Percentiles rank a stretch among this genome's conserved stretches.
phyloP scores from a whole-genome alignment of 2,113 vertebrate species.

The Bostrychus sinensis region DNA sequence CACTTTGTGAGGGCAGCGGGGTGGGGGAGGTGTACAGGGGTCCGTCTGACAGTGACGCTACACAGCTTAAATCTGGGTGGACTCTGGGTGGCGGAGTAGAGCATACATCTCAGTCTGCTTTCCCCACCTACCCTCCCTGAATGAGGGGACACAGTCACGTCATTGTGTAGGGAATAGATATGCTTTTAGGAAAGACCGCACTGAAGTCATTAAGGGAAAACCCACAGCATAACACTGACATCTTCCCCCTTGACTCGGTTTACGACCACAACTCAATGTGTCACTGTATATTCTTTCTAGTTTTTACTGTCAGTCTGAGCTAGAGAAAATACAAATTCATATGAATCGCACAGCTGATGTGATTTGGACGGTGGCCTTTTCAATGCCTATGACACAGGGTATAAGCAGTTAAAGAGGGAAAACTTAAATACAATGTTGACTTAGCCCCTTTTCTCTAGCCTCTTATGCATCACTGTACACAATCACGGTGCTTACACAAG shows the following conservation, averaged over 20 bases:
- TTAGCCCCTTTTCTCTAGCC: no score
- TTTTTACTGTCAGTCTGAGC: conserved; percentile 43
- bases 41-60: conserved; percentile 68
- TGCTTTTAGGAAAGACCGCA: conserved; percentile 58
- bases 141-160: conserved; percentile 66
- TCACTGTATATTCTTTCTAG: not conserved
- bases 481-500: no score
- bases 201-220: conserved; percentile 64
- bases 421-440: no score
- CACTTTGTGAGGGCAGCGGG: conserved; percentile 54
- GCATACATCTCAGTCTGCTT: conserved; percentile 56
- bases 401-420: not conserved
- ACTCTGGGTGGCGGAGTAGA: conserved; percentile 74
- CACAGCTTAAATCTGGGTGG: conserved; percentile 56
- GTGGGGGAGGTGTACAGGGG: conserved; percentile 59
- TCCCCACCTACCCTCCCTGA: conserved; percentile 45
- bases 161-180: conserved; percentile 66
- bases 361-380: conserved; percentile 54
- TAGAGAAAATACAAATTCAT: conserved; percentile 38
- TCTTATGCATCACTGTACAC: no score
- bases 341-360: conserved; percentile 47
- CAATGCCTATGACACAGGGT: conserved; percentile 65
- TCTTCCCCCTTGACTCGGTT: conserved; percentile 41
- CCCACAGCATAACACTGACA: conserved; percentile 43
- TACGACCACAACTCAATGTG: conserved; percentile 23